phyloP scores from a whole-genome alignment of 2,113 vertebrate species.

The Atherinomorus stipes region DNA sequence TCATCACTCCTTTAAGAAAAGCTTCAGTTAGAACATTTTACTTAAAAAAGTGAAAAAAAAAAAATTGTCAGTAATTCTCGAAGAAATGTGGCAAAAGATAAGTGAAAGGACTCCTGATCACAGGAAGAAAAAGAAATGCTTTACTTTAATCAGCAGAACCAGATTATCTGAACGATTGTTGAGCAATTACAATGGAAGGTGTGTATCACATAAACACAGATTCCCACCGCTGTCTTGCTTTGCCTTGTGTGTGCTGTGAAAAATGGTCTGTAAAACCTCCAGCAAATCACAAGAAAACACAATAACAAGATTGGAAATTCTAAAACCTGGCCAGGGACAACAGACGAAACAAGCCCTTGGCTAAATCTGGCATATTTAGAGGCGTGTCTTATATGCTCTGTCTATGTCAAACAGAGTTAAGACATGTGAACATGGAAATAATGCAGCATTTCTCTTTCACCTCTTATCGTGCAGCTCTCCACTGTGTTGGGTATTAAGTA shows the following conservation, averaged over 20 bases:
- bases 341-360: too few species aligned
- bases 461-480: constrained; percentile 7
- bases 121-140: background rate
- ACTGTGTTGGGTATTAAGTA: constrained; percentile 21
- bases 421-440: constrained; percentile 13
- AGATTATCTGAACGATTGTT: constrained; percentile 2
- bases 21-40: background rate
- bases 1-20: too few species aligned
- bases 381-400: too few species aligned
- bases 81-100: constrained; percentile 1
- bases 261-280: too few species aligned
- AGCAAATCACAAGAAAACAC: too few species aligned
- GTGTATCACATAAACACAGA: background rate
- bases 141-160: background rate
- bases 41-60: background rate
- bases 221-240: background rate
- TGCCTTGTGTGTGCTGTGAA: too few species aligned
- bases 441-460: background rate
- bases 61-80: too few species aligned
- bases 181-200: background rate
- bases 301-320: too few species aligned
- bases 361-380: too few species aligned
- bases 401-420: constrained; percentile 1
- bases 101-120: background rate
- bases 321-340: too few species aligned